Evolutionary conservation across 2,113 vertebrate genomes (phyloP), one percentile per base, ranked within the genome.

Genomic region (Fulmarus glacialis): DNA sequence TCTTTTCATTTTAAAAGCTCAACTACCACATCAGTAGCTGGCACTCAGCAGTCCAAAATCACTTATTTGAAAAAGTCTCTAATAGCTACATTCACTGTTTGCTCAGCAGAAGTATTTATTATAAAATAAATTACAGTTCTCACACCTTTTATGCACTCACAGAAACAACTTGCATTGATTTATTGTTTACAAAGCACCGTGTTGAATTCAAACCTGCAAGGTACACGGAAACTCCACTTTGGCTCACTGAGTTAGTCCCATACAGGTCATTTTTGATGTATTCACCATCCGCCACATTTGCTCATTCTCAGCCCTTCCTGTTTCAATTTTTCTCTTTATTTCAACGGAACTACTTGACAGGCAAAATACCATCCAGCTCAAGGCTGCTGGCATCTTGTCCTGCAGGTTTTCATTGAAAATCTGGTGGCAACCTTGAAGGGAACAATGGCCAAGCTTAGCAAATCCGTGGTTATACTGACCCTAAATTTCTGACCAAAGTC

Each of bases 21-120:
- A n/a, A 79, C 79, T 29, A 86, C 79, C 82, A 92, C 90, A 72
- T 84, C 82, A 84, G 94, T 91, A 90, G 64, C 77, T 93, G 85
- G 86, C 92, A 95, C 82, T 96, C 68, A 70, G 93, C 83, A 90
- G 95, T 52, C 87, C 96, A 93, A 97, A 98, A 95, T 96, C 93
- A 95, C 92, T 96, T 97, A 88, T 93, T 97, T 97, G 71, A 96
- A 73, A 50, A 95, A 97, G 96, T 96, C 95, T 70, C 29, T 96
- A 98, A 98, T 70, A 97, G 91, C 77, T 18, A 47, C 80, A 73
- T 59, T 70, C 82, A 67, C 58, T 97, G 96, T 97, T 97, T 97
- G 90, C 94, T 96, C 91, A 96, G 96, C 93, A 96, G 73, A 96
- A 97, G 89, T 89, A 95, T 97, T 98, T 97, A 97, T 97, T 97